A percentile compares a stretch with the other conserved stretches of the same genome.
phyloP scores from a whole-genome alignment of 2,797 vertebrate species.

The Hylomyscus alleni region DNA sequence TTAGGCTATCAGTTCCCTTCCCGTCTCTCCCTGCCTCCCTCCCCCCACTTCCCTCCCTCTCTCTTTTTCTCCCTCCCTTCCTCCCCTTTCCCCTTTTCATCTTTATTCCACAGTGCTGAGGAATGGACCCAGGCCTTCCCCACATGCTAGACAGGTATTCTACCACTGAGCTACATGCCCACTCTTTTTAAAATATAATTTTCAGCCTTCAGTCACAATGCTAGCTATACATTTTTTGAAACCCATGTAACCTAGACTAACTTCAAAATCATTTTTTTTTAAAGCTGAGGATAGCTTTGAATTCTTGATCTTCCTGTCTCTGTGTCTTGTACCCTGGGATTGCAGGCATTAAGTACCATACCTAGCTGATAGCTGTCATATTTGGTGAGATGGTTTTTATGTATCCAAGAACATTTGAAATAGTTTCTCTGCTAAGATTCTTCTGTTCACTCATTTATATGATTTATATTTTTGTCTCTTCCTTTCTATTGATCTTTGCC shows the following conservation, averaged over 20 bases:
- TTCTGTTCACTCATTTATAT: slow-evolving; percentile 44
- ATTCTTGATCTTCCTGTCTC: background rate
- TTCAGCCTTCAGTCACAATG: slow-evolving; percentile 4
- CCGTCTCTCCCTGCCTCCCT: background rate
- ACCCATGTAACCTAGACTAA: background rate
- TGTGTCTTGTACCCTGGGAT: background rate
- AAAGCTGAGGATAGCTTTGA: background rate
- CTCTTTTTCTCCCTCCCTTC: background rate
- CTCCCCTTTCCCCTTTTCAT: background rate
- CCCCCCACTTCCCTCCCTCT: background rate
- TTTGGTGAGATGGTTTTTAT: slow-evolving; percentile 45
- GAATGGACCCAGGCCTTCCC: background rate
- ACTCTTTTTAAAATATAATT: background rate
- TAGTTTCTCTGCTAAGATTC: slow-evolving; percentile 40
- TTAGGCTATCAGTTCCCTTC: background rate
- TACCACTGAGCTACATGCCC: background rate
- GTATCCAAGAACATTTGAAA: slow-evolving; percentile 39
- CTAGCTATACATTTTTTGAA: background rate
- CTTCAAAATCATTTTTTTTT: background rate
- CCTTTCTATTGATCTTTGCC: slow-evolving; percentile 35
- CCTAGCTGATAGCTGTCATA: background rate
- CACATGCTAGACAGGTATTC: background rate
- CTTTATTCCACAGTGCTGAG: background rate
- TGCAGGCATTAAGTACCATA: background rate
- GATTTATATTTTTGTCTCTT: background rate